Conservation (phyloP, 2,888 invertebrate genomes). For the Diplolepis rosae region DNA sequence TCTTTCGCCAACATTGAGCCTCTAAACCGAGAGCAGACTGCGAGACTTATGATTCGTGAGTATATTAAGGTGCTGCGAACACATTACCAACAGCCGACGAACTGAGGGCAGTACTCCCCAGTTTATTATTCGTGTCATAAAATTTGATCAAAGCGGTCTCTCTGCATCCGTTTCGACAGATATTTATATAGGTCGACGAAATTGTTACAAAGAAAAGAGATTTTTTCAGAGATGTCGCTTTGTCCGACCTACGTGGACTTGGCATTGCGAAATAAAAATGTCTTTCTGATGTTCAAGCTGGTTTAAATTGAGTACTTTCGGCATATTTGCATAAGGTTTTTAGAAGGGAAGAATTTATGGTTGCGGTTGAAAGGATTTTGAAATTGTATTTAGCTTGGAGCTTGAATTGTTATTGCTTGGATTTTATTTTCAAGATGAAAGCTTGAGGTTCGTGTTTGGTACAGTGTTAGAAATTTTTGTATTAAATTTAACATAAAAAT, state of each 20-base stretch:
- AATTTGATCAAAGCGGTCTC: constrained; percentile 9
- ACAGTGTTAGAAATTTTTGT: no score
- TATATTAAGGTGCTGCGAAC: constrained; percentile 7
- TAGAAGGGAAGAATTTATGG: background rate
- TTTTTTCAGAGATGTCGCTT: background rate
- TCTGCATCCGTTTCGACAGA: background rate
- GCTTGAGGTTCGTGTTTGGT: no score
- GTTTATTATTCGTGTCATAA: constrained; percentile 19
- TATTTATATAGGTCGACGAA: background rate
- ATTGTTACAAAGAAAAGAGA: no score
- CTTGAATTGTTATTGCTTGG: background rate
- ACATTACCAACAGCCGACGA: background rate
- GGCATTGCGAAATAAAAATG: background rate
- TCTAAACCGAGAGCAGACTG: constrained; percentile 6
- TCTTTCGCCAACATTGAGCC: constrained; percentile 39
- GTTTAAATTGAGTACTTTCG: background rate
- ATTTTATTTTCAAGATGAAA: no score
- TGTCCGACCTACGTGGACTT: background rate
- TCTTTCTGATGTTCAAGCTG: background rate
- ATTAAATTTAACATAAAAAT: no score
- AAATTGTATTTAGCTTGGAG: background rate
- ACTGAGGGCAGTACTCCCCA: background rate
- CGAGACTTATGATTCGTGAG: constrained; percentile 21
- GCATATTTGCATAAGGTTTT: background rate
- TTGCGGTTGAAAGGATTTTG: background rate